Base-by-base conservation (phyloP, 2,888 invertebrate genomes). In the Drosophila algonquin region DNA sequence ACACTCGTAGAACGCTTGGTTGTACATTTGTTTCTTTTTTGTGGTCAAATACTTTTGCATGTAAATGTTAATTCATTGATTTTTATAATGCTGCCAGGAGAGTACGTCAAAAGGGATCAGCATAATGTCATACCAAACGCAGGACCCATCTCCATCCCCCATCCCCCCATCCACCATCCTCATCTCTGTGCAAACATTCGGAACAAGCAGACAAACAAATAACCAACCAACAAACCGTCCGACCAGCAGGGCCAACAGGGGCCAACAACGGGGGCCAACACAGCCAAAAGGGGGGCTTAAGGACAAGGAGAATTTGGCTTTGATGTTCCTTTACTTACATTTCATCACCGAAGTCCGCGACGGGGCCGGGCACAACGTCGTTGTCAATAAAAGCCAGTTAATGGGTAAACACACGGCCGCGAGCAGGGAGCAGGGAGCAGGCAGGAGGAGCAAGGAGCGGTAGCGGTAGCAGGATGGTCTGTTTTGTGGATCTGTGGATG, bases 41-140 rank as follows among this genome's bases (percentile, higher is more conserved):
- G 84, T 85, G 84, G 84, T 85, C 87, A 84, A 87, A 85, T 85
- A 84, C 87, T 85, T 87, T 73, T 77, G 75, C 79, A 82, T 85
- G 87, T 80, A 82, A 87, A 83, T 84, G 84, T 84, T 84, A 87
- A 87, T 85, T 87, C 84, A 85, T 85, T 85, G 87, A 85, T 85
- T 87, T 85, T 84, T 84, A 84, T 84, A 81, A 84, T 84, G 85
- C 78, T 30, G 35, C 12, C 14, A 14, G 32, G 32, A 12, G 80
- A 76, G 65, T 77, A 76, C 79, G 72, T 81, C 77, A 77, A 80
- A 80, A 71, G 75, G 84, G 81, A 84, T 84, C 74, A 75, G 50
- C 32, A 52, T 57, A 63, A 63, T 57, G 55, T 56, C 24, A 44
- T 40, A 6, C 40, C 40, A 45, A 18, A 3, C 55, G 27, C 18